These are phyloP conservation scores for Musca vetustissima DNA, from an alignment of 1,140 invertebrate species.

Conservation along the genomic window DNA sequence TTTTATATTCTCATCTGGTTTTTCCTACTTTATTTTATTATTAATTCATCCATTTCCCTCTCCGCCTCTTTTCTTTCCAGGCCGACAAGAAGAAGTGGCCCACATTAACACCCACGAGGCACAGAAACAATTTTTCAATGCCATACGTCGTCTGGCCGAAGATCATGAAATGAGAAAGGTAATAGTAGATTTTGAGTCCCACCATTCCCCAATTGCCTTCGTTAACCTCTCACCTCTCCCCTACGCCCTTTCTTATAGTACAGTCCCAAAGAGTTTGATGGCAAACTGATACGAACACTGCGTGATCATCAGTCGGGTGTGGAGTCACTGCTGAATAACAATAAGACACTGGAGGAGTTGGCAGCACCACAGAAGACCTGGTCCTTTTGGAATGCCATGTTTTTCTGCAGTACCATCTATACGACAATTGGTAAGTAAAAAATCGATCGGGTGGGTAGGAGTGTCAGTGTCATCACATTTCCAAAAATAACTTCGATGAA, in stretches of 20 bases:
- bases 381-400: constrained; percentile 89
- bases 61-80: constrained; percentile 4
- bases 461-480: background rate
- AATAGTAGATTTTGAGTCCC: constrained; percentile 6
- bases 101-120: constrained; percentile 27
- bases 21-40: too few relatives aligned
- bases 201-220: background rate
- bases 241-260: constrained; percentile 26
- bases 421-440: constrained; percentile 84
- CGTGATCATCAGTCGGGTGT: constrained; percentile 36
- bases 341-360: constrained; percentile 28
- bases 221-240: too few relatives aligned
- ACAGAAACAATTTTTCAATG: constrained; percentile 38
- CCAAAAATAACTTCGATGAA: too few relatives aligned
- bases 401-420: constrained; percentile 89
- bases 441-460: background rate
- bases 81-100: background rate
- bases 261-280: constrained; percentile 27
- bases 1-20: background rate
- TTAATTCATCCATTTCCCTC: too few relatives aligned
- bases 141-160: constrained; percentile 28
- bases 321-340: constrained; percentile 34
- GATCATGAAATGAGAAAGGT: constrained; percentile 30
- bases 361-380: constrained; percentile 63
- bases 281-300: constrained; percentile 33